Evolutionary conservation across 2,888 invertebrate species (phyloP).

Genomic region (Drosophila sordidapex): DNA sequence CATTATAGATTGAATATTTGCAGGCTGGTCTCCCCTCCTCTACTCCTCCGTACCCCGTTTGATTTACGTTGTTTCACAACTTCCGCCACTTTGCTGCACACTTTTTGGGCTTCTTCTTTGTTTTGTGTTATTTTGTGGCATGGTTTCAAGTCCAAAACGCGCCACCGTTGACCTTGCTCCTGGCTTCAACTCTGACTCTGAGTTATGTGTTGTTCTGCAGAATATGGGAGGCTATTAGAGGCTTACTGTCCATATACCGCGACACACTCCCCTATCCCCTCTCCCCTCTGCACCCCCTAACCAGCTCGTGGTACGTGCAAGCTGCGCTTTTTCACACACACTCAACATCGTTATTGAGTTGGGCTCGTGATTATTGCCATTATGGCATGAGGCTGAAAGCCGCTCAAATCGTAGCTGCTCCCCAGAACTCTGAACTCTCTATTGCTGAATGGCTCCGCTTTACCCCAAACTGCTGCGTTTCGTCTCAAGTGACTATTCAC

Average conservation of each 20-base stretch:
- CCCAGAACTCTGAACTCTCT: constrained; percentile 8
- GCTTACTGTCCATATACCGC: constrained; percentile 31
- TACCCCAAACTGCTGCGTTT: constrained; percentile 1
- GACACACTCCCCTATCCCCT: background rate
- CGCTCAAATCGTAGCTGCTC: constrained; percentile 46
- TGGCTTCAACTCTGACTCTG: constrained; percentile 37
- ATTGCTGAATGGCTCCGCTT: constrained; percentile 6
- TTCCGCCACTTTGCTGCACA: constrained; percentile 50
- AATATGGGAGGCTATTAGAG: constrained; percentile 67
- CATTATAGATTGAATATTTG: constrained; percentile 79
- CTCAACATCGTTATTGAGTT: constrained; percentile 53
- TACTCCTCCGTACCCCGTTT: constrained; percentile 36
- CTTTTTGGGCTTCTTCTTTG: constrained; percentile 16
- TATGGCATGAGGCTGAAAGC: constrained; percentile 73
- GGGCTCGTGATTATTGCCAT: constrained; percentile 67
- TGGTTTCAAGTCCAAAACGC: constrained; percentile 46
- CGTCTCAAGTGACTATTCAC: constrained; percentile 81
- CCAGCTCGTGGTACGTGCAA: constrained; percentile 55
- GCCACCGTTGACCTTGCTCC: constrained; percentile 49
- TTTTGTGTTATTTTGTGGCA: constrained; percentile 20
- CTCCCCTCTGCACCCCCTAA: no score
- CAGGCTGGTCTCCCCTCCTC: constrained; percentile 32
- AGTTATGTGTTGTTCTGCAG: constrained; percentile 58
- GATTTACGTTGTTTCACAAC: constrained; percentile 68
- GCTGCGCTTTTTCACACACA: constrained; percentile 78